Base-by-base conservation (phyloP, 2,888 invertebrate genomes). In the Stictocephala bisonia region DNA sequence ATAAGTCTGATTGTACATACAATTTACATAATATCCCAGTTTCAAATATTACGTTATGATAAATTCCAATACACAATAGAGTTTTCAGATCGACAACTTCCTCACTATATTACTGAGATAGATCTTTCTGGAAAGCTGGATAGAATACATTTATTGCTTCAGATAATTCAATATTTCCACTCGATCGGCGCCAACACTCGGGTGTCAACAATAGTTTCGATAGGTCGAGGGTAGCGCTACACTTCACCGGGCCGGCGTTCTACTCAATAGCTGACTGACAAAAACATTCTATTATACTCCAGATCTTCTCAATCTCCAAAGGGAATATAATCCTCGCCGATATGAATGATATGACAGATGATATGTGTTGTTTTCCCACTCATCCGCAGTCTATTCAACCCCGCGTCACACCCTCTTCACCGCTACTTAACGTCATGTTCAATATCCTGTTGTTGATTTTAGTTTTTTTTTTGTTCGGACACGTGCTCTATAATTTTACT, bases 341-440 rank as follows among this genome's bases (percentile, higher is more conserved):
- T 64, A 64, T 64, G 64, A 64, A 40, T 64, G 64, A 64, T 64
- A 64, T 64, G 64, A 64, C 64, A 64, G 64, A 3, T 64, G 64
- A 64, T 64, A 64, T 44, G 64, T 64, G 26, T 48, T 15, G 51
- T 1, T 56, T 56, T 56, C 29, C 29, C 27, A 7, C 15, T 13
- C n/a, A 24, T 3, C 24, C 41, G 15, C 3, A 26, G 11, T 15
- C 64, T 15, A 26, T 64, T 64, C 44, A 44, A 18, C 15, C 9
- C 15, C 64, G n/a, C 24, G 44, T 35, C 60, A 44, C 20, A 64
- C 64, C 64, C 64, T 64, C 64, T 64, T 64, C 64, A 64, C 41
- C 64, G n/a, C n/a, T 24, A 26, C 64, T 64, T 64, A 60, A 22
- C 15, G 44, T 60, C 60, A n/a, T 20, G 18, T 20, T 26, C 24